phyloP scores from a whole-genome alignment of 2,888 invertebrate species.

The Dryocosmus kuriphilus region DNA sequence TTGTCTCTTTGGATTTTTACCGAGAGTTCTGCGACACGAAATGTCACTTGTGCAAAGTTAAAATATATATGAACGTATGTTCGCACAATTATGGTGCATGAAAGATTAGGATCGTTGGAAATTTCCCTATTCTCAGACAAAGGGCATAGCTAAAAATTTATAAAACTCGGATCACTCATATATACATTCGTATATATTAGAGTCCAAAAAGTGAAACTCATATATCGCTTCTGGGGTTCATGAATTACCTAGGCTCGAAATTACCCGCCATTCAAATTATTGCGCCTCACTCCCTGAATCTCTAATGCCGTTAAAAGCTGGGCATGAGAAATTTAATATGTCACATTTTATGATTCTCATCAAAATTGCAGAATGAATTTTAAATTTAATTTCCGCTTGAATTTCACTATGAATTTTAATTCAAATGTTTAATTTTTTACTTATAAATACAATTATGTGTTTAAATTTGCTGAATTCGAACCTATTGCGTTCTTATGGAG shows the following conservation, averaged over 20 bases:
- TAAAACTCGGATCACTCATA: background rate
- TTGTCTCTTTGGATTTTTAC: constrained; percentile 17
- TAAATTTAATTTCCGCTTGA: too few species aligned
- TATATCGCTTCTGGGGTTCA: background rate
- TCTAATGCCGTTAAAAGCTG: constrained; percentile 1
- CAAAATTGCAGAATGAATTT: background rate
- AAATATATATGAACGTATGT: background rate
- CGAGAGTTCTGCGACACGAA: constrained; percentile 28
- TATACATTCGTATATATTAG: background rate
- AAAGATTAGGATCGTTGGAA: background rate
- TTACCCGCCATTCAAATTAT: constrained; percentile 10
- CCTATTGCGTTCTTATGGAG: too few species aligned
- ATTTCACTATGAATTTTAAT: too few species aligned
- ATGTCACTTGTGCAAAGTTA: constrained; percentile 7
- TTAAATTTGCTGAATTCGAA: too few species aligned
- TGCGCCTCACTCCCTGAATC: constrained; percentile 16
- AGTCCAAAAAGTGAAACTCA: background rate
- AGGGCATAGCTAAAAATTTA: background rate
- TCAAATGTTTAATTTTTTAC: too few species aligned
- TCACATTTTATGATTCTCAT: background rate
- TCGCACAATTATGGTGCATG: background rate
- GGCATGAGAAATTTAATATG: background rate
- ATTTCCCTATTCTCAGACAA: background rate
- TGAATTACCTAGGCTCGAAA: constrained; percentile 16
- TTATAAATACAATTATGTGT: too few species aligned